Conservation (phyloP, 2,888 invertebrate species). For the Harpalus rufipes region DNA sequence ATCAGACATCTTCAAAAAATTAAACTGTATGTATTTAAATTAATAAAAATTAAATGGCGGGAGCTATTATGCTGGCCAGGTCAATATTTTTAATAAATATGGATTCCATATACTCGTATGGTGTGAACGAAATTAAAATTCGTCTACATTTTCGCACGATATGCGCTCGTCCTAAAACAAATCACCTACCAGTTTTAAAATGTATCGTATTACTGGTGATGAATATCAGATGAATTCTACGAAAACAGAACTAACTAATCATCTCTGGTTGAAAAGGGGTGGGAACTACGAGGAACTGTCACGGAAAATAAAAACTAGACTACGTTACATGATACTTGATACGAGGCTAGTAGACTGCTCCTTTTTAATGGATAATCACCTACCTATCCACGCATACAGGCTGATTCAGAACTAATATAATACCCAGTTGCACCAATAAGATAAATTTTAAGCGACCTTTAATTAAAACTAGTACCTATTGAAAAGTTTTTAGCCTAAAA, state of each 20-base stretch:
- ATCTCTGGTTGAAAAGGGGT: constrained; percentile 11
- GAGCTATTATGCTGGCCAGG: no score
- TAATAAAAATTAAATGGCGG: no score
- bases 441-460: no score
- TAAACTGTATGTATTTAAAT: no score
- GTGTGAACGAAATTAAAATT: not conserved
- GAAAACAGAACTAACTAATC: constrained; percentile 49
- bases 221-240: constrained; percentile 40
- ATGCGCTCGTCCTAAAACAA: not conserved
- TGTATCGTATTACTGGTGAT: constrained; percentile 36
- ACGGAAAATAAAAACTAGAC: not conserved
- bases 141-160: not conserved
- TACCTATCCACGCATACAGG: no score
- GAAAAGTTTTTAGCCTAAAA: no score
- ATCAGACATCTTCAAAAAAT: no score
- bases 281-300: not conserved
- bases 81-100: no score
- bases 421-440: no score
- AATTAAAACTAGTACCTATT: no score
- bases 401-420: no score
- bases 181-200: constrained; percentile 20
- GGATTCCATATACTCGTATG: no score
- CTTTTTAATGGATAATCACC: not conserved
- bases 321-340: not conserved
- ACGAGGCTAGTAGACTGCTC: not conserved